phyloP scores from a whole-genome alignment of 2,797 vertebrate genomes.

The Diglossa cyanea region DNA sequence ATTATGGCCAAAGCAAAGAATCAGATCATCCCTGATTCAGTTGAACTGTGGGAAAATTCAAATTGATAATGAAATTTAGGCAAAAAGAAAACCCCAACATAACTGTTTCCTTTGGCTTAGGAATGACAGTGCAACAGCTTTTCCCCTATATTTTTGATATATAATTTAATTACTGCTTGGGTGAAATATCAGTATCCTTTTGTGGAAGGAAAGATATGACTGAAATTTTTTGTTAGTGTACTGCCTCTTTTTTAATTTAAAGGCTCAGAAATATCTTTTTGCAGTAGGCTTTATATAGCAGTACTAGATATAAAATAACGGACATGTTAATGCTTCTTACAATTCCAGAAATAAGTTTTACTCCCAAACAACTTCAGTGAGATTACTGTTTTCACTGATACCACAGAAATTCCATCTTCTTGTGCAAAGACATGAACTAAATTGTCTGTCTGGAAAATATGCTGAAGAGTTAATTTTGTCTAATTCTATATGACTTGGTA shows the following conservation, averaged over 20 bases:
- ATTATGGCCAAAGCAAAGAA: neutral
- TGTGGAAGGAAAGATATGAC: neutral
- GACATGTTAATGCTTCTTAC: neutral
- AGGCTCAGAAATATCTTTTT: neutral
- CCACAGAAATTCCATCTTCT: neutral
- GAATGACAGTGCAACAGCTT: neutral
- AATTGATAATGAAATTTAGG: neutral
- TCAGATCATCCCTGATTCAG: neutral
- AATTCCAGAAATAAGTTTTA: neutral
- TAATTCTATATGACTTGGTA: neutral
- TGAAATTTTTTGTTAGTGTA: neutral
- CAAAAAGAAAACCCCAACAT: neutral
- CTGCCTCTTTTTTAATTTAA: neutral
- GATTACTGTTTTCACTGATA: neutral
- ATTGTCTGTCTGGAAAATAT: neutral
- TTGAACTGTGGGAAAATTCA: neutral
- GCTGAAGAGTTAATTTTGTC: neutral
- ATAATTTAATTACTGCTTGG: neutral
- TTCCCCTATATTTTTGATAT: neutral
- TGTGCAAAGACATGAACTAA: neutral
- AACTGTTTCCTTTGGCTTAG: neutral
- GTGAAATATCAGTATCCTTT: neutral
- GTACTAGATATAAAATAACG: neutral
- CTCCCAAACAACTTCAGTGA: neutral
- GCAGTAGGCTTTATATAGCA: neutral